Evolutionary conservation across 2,113 vertebrate species (phyloP).

Genomic region (Tretioscincus oriximinensis): DNA sequence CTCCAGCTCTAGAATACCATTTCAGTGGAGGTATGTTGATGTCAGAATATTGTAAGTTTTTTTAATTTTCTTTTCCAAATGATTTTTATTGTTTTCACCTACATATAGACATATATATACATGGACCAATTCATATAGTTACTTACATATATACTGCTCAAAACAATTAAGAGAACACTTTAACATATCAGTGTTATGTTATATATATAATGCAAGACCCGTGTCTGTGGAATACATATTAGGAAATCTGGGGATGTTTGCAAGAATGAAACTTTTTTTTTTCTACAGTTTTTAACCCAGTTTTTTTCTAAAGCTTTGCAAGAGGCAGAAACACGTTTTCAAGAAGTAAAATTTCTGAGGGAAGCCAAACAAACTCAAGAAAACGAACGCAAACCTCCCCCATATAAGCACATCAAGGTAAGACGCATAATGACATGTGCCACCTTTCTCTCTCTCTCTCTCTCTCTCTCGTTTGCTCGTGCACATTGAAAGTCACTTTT

Average conservation of each 20-base stretch:
- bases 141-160: too few relatives aligned
- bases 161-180: too few relatives aligned
- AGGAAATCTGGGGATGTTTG: neutral
- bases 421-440: neutral
- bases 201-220: neutral
- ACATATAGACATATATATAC: too few relatives aligned
- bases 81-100: too few relatives aligned
- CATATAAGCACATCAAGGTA: conserved; percentile 97
- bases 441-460: neutral
- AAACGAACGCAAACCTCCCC: conserved; percentile 91
- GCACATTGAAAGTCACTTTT: neutral
- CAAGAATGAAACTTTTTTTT: neutral
- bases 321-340: conserved; percentile 91
- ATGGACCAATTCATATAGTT: too few relatives aligned
- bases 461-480: neutral
- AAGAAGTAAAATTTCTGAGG: conserved; percentile 87
- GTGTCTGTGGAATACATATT: neutral
- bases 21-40: too few relatives aligned
- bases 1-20: too few relatives aligned
- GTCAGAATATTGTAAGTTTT: too few relatives aligned
- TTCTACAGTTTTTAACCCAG: neutral
- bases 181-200: too few relatives aligned
- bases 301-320: conserved; percentile 79
- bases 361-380: conserved; percentile 94
- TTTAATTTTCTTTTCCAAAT: too few relatives aligned